Conservation (phyloP, 2,113 vertebrate genomes). For the Centrocercus urophasianus region DNA sequence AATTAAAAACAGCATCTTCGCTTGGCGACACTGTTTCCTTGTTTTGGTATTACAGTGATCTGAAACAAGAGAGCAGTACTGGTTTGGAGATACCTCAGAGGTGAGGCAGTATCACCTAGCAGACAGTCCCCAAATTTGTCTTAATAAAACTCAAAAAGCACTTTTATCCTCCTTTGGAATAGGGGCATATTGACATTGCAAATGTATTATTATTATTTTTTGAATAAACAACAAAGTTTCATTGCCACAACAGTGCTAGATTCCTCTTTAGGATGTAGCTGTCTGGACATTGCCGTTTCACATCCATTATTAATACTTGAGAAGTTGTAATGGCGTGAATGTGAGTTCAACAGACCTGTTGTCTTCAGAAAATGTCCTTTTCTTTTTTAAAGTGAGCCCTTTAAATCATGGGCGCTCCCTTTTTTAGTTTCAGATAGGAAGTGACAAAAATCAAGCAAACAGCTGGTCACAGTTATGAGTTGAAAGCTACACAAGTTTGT, state of each 20-base stretch:
- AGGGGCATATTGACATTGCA: neutral
- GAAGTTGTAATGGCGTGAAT: neutral
- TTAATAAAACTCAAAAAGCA: neutral
- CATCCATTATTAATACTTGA: neutral
- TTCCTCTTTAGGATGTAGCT: constrained; percentile 15
- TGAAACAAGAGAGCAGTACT: neutral
- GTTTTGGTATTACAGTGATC: neutral
- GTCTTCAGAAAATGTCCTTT: neutral
- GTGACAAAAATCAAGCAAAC: neutral
- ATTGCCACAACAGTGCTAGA: neutral
- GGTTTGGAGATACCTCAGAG: neutral
- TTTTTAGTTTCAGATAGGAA: neutral
- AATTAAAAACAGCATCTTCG: neutral
- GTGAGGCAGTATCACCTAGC: neutral
- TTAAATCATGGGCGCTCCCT: neutral
- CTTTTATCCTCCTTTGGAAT: neutral
- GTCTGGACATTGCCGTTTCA: neutral
- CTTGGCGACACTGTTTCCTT: neutral
- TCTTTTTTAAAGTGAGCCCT: neutral
- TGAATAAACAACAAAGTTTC: neutral
- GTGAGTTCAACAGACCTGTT: constrained; percentile 6
- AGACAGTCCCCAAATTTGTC: neutral
- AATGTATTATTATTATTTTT: neutral
- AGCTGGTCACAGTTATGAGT: neutral
- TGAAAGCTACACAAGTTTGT: neutral